Evolutionary conservation across 2,888 invertebrate species (phyloP).

Genomic region (Leptopilina myrica): DNA sequence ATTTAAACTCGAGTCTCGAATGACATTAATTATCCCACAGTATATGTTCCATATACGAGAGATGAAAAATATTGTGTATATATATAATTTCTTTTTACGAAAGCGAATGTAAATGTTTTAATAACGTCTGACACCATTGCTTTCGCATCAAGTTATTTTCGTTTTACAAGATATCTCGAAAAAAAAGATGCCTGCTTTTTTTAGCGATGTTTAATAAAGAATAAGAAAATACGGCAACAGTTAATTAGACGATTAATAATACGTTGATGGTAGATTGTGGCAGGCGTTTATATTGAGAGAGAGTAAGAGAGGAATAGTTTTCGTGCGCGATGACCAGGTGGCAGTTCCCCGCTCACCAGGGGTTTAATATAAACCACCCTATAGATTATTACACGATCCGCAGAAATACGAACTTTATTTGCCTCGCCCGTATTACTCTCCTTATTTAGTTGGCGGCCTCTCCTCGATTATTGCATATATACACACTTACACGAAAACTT

Average conservation of each 20-base stretch:
- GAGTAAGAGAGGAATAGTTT: not conserved
- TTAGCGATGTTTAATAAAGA: not conserved
- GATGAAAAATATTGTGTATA: too few relatives aligned
- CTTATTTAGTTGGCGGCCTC: slow-evolving; percentile 8
- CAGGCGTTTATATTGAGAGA: slow-evolving; percentile 47
- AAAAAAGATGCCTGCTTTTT: not conserved
- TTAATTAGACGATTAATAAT: slow-evolving; percentile 59
- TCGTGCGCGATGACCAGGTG: slow-evolving; percentile 56
- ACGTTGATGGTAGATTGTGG: slow-evolving; percentile 50
- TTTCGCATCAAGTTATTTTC: too few relatives aligned
- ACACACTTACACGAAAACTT: not conserved
- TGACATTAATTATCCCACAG: too few relatives aligned
- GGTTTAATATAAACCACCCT: slow-evolving; percentile 52
- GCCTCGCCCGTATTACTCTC: slow-evolving; percentile 2
- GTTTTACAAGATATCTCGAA: too few relatives aligned
- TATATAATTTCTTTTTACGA: too few relatives aligned
- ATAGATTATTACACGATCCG: slow-evolving; percentile 47
- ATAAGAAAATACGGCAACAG: slow-evolving; percentile 24
- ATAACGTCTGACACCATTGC: too few relatives aligned
- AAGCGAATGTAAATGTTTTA: too few relatives aligned
- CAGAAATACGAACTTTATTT: slow-evolving; percentile 48
- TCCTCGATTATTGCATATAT: slow-evolving; percentile 21
- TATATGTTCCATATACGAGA: slow-evolving; percentile 12
- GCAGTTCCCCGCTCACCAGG: slow-evolving; percentile 54
- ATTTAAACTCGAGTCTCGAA: too few relatives aligned